These are phyloP conservation scores for Amblyteles armatorius DNA, from an alignment of 2,888 invertebrate genomes.

Conservation along the genomic window DNA sequence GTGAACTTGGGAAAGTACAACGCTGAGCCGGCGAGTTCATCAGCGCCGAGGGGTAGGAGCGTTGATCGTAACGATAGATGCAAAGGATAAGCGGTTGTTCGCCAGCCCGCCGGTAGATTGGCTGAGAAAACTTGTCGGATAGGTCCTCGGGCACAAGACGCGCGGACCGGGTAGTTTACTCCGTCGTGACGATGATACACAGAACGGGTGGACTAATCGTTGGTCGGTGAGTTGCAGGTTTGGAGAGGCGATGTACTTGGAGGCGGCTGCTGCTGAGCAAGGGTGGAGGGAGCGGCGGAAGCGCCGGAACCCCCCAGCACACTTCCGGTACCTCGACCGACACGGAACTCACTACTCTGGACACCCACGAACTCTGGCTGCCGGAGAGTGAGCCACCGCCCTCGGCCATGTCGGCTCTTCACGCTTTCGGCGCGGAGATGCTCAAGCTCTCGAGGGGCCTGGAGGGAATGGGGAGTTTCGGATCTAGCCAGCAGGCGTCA, in stretches of 20 bases:
- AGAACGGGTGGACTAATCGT: conserved; percentile 33
- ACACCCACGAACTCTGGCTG: conserved; percentile 94
- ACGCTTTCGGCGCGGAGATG: conserved; percentile 95
- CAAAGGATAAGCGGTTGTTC: neutral
- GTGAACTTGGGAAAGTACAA: neutral
- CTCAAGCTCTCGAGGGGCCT: conserved; percentile 92
- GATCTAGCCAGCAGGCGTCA: conserved; percentile 62
- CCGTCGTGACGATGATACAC: neutral
- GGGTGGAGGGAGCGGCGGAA: conserved; percentile 74
- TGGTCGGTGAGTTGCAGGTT: conserved; percentile 70
- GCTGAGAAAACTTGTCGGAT: neutral
- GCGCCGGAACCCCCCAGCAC: conserved; percentile 87
- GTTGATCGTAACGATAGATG: neutral
- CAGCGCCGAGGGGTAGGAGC: neutral
- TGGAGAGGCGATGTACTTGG: conserved; percentile 93
- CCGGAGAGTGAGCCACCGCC: conserved; percentile 91
- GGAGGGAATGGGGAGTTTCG: conserved; percentile 88
- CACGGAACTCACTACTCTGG: conserved; percentile 93
- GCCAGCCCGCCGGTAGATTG: neutral
- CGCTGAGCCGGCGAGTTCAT: neutral
- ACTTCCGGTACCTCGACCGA: conserved; percentile 92
- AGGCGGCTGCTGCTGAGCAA: conserved; percentile 87
- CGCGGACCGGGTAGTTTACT: neutral
- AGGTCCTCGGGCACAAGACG: neutral
- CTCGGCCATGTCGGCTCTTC: conserved; percentile 93